A percentile compares a stretch with the other conserved stretches of the same genome.
Conservation (phyloP, 2,113 vertebrate species). For the Catharus bicknelli region DNA sequence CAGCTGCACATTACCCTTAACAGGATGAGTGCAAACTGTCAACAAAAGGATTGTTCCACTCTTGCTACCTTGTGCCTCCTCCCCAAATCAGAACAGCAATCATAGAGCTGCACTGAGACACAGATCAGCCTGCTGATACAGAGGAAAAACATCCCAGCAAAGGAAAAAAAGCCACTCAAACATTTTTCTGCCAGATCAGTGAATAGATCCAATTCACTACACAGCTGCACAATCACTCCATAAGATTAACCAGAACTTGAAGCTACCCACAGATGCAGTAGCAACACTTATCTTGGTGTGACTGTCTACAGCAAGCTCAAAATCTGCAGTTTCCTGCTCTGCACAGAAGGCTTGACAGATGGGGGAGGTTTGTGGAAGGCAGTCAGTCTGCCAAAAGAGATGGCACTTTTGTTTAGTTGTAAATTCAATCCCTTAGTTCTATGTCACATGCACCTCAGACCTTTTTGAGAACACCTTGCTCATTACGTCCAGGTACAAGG, state of each 20-base stretch:
- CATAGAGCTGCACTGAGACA: not conserved
- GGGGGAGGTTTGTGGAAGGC: not conserved
- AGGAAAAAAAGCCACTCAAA: not conserved
- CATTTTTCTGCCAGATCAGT: not conserved
- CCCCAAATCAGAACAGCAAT: not conserved
- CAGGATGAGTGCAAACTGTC: not conserved
- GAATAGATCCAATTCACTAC: not conserved
- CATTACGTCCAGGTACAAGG: not conserved
- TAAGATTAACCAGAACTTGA: conserved; percentile 2
- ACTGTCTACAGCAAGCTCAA: not conserved
- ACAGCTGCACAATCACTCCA: not conserved
- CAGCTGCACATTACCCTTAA: not conserved
- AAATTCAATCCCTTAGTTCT: conserved; percentile 2
- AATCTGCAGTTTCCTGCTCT: conserved; percentile 23
- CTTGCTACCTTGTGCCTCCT: not conserved
- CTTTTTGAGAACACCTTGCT: not conserved
- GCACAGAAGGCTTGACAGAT: conserved; percentile 45
- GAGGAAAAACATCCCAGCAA: not conserved
- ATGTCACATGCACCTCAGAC: not conserved
- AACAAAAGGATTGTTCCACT: not conserved
- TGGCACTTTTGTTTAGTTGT: not conserved
- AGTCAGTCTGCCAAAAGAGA: conserved; percentile 16
- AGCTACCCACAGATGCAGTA: not conserved
- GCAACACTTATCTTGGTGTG: conserved; percentile 6
- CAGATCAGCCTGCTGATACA: not conserved